Conservation (phyloP, 2,113 vertebrate species). For the Seriola aureovittata region DNA sequence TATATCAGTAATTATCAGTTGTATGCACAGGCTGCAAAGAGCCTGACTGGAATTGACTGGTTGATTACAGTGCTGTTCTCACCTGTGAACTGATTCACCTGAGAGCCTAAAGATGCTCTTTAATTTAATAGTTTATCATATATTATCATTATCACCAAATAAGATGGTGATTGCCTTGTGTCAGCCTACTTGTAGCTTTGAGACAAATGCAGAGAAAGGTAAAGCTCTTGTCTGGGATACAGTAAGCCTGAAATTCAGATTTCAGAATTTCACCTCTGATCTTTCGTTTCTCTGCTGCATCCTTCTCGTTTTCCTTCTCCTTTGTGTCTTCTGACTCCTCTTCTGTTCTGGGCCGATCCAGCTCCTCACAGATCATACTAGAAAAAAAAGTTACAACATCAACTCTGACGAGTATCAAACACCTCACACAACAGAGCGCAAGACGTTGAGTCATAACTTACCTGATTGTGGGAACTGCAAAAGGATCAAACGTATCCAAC, state of each 20-base stretch:
- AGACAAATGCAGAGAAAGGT: too few species aligned
- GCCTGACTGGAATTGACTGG: too few species aligned
- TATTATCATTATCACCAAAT: too few species aligned
- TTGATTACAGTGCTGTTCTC: too few species aligned
- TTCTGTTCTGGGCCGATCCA: slow-evolving; percentile 82
- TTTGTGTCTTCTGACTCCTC: slow-evolving; percentile 76
- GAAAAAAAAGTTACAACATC: neutral
- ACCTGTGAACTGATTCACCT: too few species aligned
- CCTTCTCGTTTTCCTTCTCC: slow-evolving; percentile 79
- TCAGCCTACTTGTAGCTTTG: too few species aligned
- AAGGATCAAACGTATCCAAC: slow-evolving; percentile 93
- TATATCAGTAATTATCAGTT: too few species aligned
- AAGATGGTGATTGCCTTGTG: too few species aligned
- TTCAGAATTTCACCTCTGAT: slow-evolving; percentile 82
- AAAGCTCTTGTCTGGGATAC: neutral
- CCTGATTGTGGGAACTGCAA: slow-evolving; percentile 95
- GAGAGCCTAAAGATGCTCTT: too few species aligned
- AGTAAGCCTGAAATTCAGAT: neutral
- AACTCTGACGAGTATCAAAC: neutral
- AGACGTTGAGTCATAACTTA: slow-evolving; percentile 34
- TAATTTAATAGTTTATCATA: too few species aligned
- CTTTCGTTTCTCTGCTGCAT: slow-evolving; percentile 82
- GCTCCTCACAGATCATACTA: slow-evolving; percentile 90
- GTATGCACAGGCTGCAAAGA: too few species aligned
- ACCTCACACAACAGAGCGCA: neutral